These are phyloP conservation scores for Julus scandinavius DNA, from an alignment of 2,888 invertebrate species.

Conservation along the genomic window DNA sequence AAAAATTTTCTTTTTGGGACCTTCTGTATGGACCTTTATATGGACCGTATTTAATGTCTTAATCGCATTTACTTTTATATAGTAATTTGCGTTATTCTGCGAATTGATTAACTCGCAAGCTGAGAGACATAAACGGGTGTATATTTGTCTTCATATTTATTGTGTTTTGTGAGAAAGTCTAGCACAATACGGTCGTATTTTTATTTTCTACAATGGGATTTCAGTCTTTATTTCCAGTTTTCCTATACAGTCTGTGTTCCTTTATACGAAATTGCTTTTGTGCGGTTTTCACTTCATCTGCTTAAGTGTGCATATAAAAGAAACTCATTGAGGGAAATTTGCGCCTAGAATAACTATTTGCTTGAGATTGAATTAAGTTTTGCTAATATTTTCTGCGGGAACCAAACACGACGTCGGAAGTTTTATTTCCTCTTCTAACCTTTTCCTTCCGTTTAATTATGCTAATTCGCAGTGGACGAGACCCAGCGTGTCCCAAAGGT, in stretches of 20 bases:
- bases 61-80: background rate
- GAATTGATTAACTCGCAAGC: background rate
- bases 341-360: constrained; percentile 1
- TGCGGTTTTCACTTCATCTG: constrained; percentile 34
- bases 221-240: constrained; percentile 9
- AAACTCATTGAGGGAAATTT: background rate
- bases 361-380: constrained; percentile 40
- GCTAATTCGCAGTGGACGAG: constrained; percentile 15
- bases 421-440: background rate
- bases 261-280: constrained; percentile 36
- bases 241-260: background rate
- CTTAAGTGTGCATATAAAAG: constrained; percentile 30
- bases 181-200: background rate
- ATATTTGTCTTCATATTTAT: background rate
- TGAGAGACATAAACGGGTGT: background rate
- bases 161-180: background rate
- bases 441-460: constrained; percentile 16
- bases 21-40: background rate
- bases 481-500: background rate
- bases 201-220: constrained; percentile 14
- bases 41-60: background rate
- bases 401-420: background rate
- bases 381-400: constrained; percentile 10
- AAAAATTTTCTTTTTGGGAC: background rate
- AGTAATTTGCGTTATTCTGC: background rate